Evolutionary conservation across 2,888 invertebrate species (phyloP), one percentile per base, ranked within the genome.

Genomic region (Melinaea menophilus): DNA sequence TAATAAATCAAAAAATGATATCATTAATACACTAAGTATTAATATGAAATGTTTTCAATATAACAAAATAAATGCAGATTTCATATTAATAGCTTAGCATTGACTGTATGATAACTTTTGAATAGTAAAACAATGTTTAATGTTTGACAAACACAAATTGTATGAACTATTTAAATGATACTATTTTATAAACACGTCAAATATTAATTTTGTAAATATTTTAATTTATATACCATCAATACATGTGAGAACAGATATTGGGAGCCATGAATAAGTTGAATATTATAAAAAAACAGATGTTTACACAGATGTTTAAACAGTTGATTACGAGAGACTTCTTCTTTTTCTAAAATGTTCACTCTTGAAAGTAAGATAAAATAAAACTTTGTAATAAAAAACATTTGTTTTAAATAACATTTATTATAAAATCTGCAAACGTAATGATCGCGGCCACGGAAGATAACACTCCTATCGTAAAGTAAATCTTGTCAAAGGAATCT

Each of bases 401-500:
- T 34, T 31, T 47, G 45, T 31, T 63, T 55, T 57, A 56, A 63
- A 66, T 37, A 62, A 66, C 56, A 69, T 54, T 54, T 59, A 71
- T 5, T 47, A 76, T 11, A 47, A 82, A 74, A 59, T 81, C 79
- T 3, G 68, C 60, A n/a, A 76, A 59, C 37, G 74, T 74, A 2
- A 78, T 56, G 5, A 73, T 3, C 3, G 73, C 73, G 2, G 81
- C 79, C 5, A 73, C 4, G 0, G 78, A 37, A 22, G 71, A 68
- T 3, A 79, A 63, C 1, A 76, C 33, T 2, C 81, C 81, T 51
- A 81, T 81, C 2, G 61, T 63, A 37, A 79, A 72, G 58, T 81
- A 81, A 2, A 73, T 65, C 63, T 68, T 73, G 57, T 82, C 78
- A 46, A 72, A 75, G 0, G 54, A 22, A 13, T 37, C 56, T 37